Evolutionary conservation across 1,140 invertebrate species (phyloP), one percentile per base, ranked within the genome.

Genomic region (Drosophila subpulchrella): DNA sequence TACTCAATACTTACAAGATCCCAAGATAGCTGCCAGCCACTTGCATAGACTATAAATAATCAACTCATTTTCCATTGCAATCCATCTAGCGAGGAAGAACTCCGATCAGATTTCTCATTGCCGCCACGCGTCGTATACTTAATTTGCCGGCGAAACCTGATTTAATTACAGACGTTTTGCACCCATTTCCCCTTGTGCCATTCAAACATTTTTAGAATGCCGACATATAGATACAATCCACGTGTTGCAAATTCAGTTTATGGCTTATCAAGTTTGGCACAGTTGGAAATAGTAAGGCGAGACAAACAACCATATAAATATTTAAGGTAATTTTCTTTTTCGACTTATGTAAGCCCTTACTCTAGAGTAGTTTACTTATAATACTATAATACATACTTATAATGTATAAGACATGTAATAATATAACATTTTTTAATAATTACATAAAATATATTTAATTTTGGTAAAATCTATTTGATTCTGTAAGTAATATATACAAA

Each of bases 221-320:
- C 10, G 12, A 13, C 17, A 17, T 41, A 15, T 44, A 27, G 13
- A 44, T 27, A 47, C 38, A 41, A 11, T 11, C 10, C 59, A 66
- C 63, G 59, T 66, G 34, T 63, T 63, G 36, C 46, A 34, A 63
- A 24, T 63, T n/a, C 10, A 65, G n/a, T 67, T 42, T n/a, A 17
- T 17, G 24, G 60, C 65, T 67, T 67, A 66, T 67, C 36, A 42
- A 10, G 44, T 36, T 36, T 27, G 36, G 12, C 59, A 63, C 34
- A 41, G 10, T 63, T 63, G 11, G 13, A 20, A 50, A 47, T 13
- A 13, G 17, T 4, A 66, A 62, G 17, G 59, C 24, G 48, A 39
- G 17, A 4, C 12, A 34, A 48, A 63, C 7, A 47, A 30, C 20
- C 41, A 47, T 4, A 24, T 13, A 27, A 27, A 11, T 7, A 27